Base-by-base conservation (phyloP, 2,113 vertebrate species). In the Tychaedon coryphoeus region DNA sequence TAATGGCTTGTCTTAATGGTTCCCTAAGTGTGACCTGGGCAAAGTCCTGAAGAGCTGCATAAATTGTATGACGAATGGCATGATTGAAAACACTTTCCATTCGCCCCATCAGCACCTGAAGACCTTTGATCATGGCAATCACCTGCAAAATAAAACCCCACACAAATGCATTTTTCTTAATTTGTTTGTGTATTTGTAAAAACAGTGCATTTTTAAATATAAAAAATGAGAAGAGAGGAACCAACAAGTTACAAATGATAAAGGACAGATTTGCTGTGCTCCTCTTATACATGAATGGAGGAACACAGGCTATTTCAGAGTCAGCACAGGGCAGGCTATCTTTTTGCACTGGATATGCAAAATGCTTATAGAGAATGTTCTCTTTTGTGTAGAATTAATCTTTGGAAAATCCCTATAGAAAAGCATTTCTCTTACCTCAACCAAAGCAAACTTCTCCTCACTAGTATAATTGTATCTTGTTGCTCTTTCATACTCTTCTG, bases 11-110 rank as follows among this genome's bases (percentile, higher is more conserved):
- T 56, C 99, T 97, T 80, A 99, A 96, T 0, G 99, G 99, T 70
- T 99, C 99, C 23, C 99, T 95, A 6, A 99, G 98, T 0, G 98
- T 98, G 70, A 99, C 93, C 95, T 99, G 98, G 56, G 99, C 98
- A 72, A 99, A 99, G 95, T 99, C 98, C 92, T 99, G 99, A 81
- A 99, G 97, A 22, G 98, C 98, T 10, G 99, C 96, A 45, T 99
- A 99, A 89, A 99, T 98, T 5, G 99, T 99, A 78, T 99, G 98
- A 38, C 99, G 98, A 95, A 99, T 98, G 65, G 99, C 99, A 7
- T 99, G 98, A 87, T 99, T 99, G 95, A 99, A 99, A 71, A 99
- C 99, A 16, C 98, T 99, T 92, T 99, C 99, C 99, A 99, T 99
- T 57, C 99, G 97, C 25, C 99, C 98, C 99, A 99, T 99, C 91